Base-by-base conservation (phyloP, 2,888 invertebrate genomes). In the Glaucopsyche alexis region DNA sequence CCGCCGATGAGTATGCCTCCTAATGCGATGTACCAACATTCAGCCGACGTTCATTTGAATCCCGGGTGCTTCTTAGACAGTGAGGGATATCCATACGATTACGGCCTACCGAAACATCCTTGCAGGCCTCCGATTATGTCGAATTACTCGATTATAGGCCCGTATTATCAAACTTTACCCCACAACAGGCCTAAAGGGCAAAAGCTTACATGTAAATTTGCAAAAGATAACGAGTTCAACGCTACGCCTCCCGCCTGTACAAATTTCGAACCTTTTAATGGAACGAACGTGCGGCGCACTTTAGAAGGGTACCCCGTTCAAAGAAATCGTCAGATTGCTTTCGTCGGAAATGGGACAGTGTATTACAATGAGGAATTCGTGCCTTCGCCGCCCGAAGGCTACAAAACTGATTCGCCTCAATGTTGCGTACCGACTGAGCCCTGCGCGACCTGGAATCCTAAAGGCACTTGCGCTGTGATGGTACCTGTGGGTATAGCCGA, bases 71-170 rank as follows among this genome's bases (percentile, higher is more conserved):
- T 96, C 83, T 89, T 96, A 78, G 96, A 96, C 79, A 94, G 94
- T 77, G 97, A 97, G 77, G 96, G 96, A n/a, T 96, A 96, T 82
- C 97, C 97, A 8, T 93, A 96, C 75, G 96, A 96, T 84, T 96
- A 95, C 80, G 96, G 96, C 29, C 88, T 96, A 66, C 96, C 96
- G 1, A 96, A 96, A 82, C 93, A 95, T 75, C 90, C 93, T 13
- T 91, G 87, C 79, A 86, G 93, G 74, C 86, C 90, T 55, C 89
- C 93, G 9, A 85, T 91, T 75, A 88, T 91, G 85, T 87, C 91
- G 9, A 91, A 91, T 81, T 91, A 90, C 77, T 86, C 91, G 0
- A 86, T 89, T 13, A 87, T 89, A 19, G 90, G 92, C 0, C 88
- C 92, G 3, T 96, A 95, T 84, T 97, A 97, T 83, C 95, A 96